Percentiles rank a stretch among this genome's conserved stretches.
These are phyloP conservation scores for Falco columbarius DNA, from an alignment of 2,797 vertebrate genomes.

Conservation along the genomic window DNA sequence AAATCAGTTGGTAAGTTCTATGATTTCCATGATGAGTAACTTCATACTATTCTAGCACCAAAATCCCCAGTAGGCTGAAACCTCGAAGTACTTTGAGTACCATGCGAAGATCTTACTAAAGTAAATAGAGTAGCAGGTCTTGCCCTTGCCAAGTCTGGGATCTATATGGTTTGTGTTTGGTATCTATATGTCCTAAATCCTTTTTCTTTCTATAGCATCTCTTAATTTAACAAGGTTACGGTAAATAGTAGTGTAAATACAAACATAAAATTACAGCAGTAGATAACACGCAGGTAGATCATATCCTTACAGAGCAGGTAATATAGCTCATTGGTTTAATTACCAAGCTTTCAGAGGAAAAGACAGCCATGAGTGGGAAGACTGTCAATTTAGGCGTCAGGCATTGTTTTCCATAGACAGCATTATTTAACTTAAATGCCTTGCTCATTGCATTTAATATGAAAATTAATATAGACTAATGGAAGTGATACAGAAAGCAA, in stretches of 20 bases:
- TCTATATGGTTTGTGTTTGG: background rate
- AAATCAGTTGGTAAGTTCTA: background rate
- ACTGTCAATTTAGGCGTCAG: background rate
- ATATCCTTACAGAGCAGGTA: background rate
- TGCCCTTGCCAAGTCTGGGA: background rate
- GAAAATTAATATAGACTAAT: background rate
- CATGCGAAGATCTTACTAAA: background rate
- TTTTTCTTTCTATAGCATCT: background rate
- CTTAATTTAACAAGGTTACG: background rate
- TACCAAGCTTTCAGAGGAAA: background rate
- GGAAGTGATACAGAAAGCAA: background rate
- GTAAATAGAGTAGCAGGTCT: background rate
- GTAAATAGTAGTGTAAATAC: background rate
- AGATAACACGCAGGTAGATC: background rate
- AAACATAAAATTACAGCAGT: background rate
- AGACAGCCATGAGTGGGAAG: background rate
- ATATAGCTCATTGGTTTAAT: background rate
- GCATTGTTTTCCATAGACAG: background rate
- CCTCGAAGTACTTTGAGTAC: background rate
- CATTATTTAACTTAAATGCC: background rate
- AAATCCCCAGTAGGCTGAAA: background rate
- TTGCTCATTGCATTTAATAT: background rate
- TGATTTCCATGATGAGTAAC: background rate
- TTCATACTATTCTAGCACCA: background rate
- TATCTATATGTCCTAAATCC: background rate